Percentiles rank a stretch among this genome's conserved stretches.
Conservation (phyloP, 2,888 invertebrate species). For the Anthophora plumipes region DNA sequence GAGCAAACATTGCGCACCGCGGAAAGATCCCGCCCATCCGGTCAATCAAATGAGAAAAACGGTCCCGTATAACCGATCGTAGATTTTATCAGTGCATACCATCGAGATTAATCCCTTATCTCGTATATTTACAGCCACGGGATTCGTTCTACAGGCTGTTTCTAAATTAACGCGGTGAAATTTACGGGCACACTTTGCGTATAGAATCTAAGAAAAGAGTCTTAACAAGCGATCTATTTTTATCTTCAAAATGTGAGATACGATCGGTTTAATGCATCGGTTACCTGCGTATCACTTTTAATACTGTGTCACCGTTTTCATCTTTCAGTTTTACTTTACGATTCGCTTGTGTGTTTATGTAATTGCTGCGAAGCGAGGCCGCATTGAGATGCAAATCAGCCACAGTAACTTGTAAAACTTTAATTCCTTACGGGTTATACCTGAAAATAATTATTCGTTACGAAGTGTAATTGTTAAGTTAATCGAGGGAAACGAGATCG, state of each 20-base stretch:
- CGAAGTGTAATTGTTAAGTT: too few species aligned
- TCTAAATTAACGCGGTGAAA: background rate
- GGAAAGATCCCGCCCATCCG: conserved; percentile 31
- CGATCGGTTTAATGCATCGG: background rate
- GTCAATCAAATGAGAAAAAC: conserved; percentile 37
- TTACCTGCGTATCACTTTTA: background rate
- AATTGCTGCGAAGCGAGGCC: too few species aligned
- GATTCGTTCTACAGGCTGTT: background rate
- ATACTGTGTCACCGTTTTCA: background rate
- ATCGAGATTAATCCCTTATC: conserved; percentile 36
- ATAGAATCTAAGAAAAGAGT: background rate
- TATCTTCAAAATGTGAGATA: background rate
- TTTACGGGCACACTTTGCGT: background rate
- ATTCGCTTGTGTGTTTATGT: background rate
- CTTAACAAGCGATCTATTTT: background rate
- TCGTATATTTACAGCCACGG: conserved; percentile 7
- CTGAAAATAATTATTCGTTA: too few species aligned
- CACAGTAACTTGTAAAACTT: too few species aligned
- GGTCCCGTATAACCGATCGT: conserved; percentile 8
- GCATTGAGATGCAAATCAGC: too few species aligned
- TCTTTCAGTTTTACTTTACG: background rate
- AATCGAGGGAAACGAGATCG: too few species aligned
- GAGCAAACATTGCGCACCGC: background rate
- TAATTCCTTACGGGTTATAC: too few species aligned
- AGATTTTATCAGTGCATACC: conserved; percentile 22